These are phyloP conservation scores for Plectrocnemia conspersa DNA, from an alignment of 1,140 invertebrate species.

Conservation along the genomic window DNA sequence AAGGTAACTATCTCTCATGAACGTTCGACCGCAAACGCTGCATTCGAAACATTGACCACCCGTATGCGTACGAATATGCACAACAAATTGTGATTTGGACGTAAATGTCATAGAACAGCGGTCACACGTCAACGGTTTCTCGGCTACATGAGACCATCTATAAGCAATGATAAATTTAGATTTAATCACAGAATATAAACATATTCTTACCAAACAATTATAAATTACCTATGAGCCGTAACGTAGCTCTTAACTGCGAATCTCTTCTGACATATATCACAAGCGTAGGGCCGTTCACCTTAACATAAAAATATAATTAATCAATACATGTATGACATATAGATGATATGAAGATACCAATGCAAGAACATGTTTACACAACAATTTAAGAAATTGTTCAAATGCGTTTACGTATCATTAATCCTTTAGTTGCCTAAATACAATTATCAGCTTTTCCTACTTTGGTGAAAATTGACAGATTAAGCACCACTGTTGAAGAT, in stretches of 20 bases:
- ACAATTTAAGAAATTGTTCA: too few species aligned
- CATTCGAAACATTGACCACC: constrained; percentile 65
- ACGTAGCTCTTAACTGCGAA: constrained; percentile 76
- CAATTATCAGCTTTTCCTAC: too few species aligned
- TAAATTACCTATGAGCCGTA: constrained; percentile 58
- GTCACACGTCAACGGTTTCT: constrained; percentile 67
- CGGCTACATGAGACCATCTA: constrained; percentile 69
- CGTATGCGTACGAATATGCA: constrained; percentile 70
- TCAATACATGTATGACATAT: neutral
- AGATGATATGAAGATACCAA: too few species aligned
- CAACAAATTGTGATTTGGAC: constrained; percentile 64
- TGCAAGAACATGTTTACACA: too few species aligned
- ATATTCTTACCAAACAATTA: constrained; percentile 11
- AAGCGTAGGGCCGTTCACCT: constrained; percentile 65
- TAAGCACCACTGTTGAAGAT: too few species aligned
- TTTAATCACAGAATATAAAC: constrained; percentile 6
- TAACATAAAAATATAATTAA: constrained; percentile 24
- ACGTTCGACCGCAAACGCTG: constrained; percentile 65
- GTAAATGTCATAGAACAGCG: constrained; percentile 68
- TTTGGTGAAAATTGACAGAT: too few species aligned
- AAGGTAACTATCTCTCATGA: constrained; percentile 69
- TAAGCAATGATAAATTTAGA: constrained; percentile 11
- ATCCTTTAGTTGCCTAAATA: too few species aligned
- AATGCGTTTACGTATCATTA: too few species aligned
- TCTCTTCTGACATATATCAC: constrained; percentile 70